These are phyloP conservation scores for Nixonia krombeini DNA, from an alignment of 1,140 invertebrate species.

Conservation along the genomic window DNA sequence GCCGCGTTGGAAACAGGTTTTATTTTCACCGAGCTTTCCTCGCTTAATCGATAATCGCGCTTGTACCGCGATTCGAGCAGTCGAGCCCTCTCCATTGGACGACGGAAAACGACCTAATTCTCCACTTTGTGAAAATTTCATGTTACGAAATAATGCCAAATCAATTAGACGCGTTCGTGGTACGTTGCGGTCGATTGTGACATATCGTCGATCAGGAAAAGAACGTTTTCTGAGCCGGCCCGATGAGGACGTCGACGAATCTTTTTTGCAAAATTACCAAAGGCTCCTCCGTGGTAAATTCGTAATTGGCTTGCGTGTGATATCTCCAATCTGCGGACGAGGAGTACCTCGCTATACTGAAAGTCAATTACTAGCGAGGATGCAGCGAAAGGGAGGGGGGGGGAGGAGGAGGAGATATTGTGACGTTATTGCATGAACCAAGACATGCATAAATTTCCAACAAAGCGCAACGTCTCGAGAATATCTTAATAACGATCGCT, in stretches of 20 bases:
- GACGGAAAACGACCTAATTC: no score
- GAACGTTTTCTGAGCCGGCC: conserved; percentile 17
- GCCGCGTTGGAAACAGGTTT: conserved; percentile 35
- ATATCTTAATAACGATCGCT: background rate
- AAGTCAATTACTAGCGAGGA: conserved; percentile 19
- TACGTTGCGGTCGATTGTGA: no score
- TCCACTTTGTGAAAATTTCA: no score
- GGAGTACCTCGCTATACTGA: conserved; percentile 28
- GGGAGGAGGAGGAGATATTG: conserved; percentile 15
- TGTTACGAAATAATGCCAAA: no score
- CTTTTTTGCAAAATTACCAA: no score
- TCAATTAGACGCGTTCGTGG: no score
- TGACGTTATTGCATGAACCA: conserved; percentile 18
- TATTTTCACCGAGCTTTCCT: conserved; percentile 3
- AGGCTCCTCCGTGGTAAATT: no score
- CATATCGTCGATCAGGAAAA: no score
- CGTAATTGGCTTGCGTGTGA: conserved; percentile 48
- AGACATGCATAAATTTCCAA: conserved; percentile 8
- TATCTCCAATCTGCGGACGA: conserved; percentile 36
- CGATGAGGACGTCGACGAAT: no score
- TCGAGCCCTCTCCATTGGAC: no score
- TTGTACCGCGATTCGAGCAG: no score
- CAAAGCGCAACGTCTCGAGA: background rate
- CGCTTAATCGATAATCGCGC: background rate
- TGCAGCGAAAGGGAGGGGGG: no score